Base-by-base conservation (phyloP, 2,888 invertebrate genomes). In the Strigamia maritima region DNA sequence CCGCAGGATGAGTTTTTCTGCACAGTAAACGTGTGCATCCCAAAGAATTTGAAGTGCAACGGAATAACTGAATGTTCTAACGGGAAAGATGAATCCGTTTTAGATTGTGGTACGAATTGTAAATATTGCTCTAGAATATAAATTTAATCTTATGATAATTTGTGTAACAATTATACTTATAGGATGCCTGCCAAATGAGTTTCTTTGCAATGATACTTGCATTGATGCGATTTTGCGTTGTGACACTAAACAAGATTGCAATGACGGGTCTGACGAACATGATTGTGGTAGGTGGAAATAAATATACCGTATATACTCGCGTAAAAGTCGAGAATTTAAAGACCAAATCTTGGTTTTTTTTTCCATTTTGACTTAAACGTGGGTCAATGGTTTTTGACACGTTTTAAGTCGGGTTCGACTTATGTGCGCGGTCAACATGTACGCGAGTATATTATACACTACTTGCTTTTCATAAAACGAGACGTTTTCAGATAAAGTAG, bases 131-230 rank as follows among this genome's bases (percentile, higher is more conserved):
- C 31, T 31, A 31, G 3, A 31, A 31, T n/a, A 31, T 31, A 2
- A 31, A 4, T 31, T 31, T 2, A 31, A 31, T 31, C 7, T 31
- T 31, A 31, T 2, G 31, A 31, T 31, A 7, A 7, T 31, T 31
- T n/a, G n/a, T n/a, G n/a, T n/a, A n/a, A n/a, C n/a, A n/a, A 31
- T 31, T 2, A 2, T 31, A 4, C 31, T 31, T 31, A 54, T 35
- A 87, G 87, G 88, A 7, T 88, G 88, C 80, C 83, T 86, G n/a
- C 85, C 85, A 7, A 85, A 85, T 76, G 87, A 88, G 83, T 87
- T 87, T 81, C 85, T 85, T 78, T 88, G 88, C 81, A 86, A 85
- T 79, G 84, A 84, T 22, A 83, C 82, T 24, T 88, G 88, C 82
- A 86, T 88, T 35, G 87, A 87, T 81, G 77, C 85, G 76, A 84